Base-by-base conservation (phyloP, 2,797 vertebrate species). In the Petrocephalus schoutedeni region DNA sequence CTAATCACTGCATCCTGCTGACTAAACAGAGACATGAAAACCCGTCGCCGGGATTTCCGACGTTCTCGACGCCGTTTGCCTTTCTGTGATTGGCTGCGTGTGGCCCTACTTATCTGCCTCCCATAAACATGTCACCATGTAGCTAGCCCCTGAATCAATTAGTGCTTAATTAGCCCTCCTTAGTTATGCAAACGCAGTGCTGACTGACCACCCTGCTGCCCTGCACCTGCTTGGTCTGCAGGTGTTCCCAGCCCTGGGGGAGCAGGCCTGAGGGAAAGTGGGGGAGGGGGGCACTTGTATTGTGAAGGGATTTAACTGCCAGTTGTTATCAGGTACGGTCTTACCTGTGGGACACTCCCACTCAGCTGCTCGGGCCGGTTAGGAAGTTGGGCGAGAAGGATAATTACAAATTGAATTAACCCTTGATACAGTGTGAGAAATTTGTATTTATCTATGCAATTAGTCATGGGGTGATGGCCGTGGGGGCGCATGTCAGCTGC, bases 111-210 rank as follows among this genome's bases (percentile, higher is more conserved):
- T 91, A 93, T 93, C 90, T 92, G 82, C 88, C 91, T 90, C 89
- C 87, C 90, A 90, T 92, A 90, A 92, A 93, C 91, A 90, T 85
- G 89, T 91, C 88, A 88, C 88, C 74, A 82, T 56, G 89, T 87
- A 56, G 84, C 88, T 86, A 84, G 87, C 83, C 41, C 87, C 90
- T 92, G 92, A 89, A 90, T 86, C 91, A 93, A 94, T 93, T 93
- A 94, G 74, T 87, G 91, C 89, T 86, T 93, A 89, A 92, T 92
- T 93, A 93, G 89, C 86, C 77, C 56, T 88, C 91, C 92, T 92
- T 92, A 92, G 91, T 92, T 32, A 93, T 92, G 92, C 90, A 93
- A 93, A 94, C 91, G 88, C 88, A 90, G 87, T 91, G 88, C 90
- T 91, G 93, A 93, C 86, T 86, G 89, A 49, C 86, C 90, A 83